Evolutionary conservation across 1,140 invertebrate genomes (phyloP), one percentile per base, ranked within the genome.

Genomic region (Euborellia annulipes): DNA sequence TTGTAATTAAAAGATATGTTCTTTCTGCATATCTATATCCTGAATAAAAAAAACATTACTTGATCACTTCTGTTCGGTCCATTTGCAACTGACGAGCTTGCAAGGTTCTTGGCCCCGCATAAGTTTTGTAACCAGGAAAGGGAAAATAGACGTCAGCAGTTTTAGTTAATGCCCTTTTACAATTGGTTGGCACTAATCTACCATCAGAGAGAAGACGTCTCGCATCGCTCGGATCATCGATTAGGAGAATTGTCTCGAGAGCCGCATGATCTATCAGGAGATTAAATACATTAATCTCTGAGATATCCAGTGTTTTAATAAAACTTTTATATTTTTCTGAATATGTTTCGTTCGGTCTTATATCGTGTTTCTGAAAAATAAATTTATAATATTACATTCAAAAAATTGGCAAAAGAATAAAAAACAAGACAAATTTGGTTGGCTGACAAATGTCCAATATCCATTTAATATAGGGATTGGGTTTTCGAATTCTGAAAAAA

Each of bases 221-320:
- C 4, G 83, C 82, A 52, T 71, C 69, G 3, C 71, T 58, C 37
- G 70, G 70, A 14, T 70, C 70, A 1, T 74, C 69, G 38, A 85
- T 77, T 13, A 88, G 63, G 38, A 87, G 59, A 13, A 83, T 68
- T 32, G 66, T 68, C 60, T 88, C 83, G 27, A 82, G 62, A 37
- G 62, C 62, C n/a, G 73, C 58, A 55, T 80, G 76, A 70, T 95
- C 89, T 49, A 95, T 84, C 2, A 94, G 65, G 54, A 71, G 81
- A 66, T 95, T 94, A 41, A 76, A 73, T 1, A 92, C 75, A 2
- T 85, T 72, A 1, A 80, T 70, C 66, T 91, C 75, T 3, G 71
- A 62, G 51, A 88, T 76, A 44, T 75, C 68, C 42, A 94, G 66
- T 40, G 75, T 64, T 50, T 85, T 69, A 14, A 83, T 69, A n/a